A percentile compares a stretch with the other conserved stretches of the same genome.
Evolutionary conservation across 2,797 vertebrate genomes (phyloP).

Genomic region (Enoplosus armatus): DNA sequence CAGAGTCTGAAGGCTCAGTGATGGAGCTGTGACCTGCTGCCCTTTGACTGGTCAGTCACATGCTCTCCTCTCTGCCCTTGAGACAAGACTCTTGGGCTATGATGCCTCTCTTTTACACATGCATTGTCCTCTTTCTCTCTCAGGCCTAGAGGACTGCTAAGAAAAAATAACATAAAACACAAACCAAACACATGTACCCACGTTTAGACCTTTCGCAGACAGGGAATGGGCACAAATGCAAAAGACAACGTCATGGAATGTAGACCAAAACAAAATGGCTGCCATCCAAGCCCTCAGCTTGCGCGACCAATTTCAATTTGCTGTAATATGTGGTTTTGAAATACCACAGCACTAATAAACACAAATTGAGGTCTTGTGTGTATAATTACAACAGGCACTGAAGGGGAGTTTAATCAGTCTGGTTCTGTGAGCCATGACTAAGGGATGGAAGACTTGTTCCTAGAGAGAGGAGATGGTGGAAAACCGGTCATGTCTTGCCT

Average conservation of each 20-base stretch:
- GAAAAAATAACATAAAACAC: background rate
- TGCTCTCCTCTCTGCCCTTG: slow-evolving; percentile 7
- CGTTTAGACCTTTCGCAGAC: background rate
- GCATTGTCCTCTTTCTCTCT: background rate
- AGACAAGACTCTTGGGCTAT: background rate
- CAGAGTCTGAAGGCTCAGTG: background rate
- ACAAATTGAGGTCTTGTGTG: slow-evolving; percentile 72
- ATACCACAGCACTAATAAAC: slow-evolving; percentile 70
- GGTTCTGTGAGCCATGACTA: slow-evolving; percentile 58
- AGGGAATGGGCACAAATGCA: background rate
- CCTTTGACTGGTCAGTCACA: slow-evolving; percentile 18
- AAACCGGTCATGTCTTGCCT: background rate
- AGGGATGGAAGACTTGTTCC: slow-evolving; percentile 39
- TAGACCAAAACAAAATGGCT: slow-evolving; percentile 52
- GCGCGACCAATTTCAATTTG: slow-evolving; percentile 63
- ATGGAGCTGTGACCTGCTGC: slow-evolving; percentile 31
- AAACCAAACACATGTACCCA: background rate
- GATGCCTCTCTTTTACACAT: background rate
- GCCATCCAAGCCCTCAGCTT: slow-evolving; percentile 58
- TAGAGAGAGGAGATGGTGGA: slow-evolving; percentile 2
- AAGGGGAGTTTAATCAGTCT: slow-evolving; percentile 68
- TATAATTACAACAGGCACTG: slow-evolving; percentile 68
- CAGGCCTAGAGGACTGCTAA: background rate
- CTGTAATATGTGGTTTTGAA: slow-evolving; percentile 70
- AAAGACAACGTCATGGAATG: slow-evolving; percentile 26